Percentiles rank a stretch among this genome's conserved stretches.
Evolutionary conservation across 2,797 vertebrate species (phyloP).

Genomic region (Xiphophorus birchmanni): DNA sequence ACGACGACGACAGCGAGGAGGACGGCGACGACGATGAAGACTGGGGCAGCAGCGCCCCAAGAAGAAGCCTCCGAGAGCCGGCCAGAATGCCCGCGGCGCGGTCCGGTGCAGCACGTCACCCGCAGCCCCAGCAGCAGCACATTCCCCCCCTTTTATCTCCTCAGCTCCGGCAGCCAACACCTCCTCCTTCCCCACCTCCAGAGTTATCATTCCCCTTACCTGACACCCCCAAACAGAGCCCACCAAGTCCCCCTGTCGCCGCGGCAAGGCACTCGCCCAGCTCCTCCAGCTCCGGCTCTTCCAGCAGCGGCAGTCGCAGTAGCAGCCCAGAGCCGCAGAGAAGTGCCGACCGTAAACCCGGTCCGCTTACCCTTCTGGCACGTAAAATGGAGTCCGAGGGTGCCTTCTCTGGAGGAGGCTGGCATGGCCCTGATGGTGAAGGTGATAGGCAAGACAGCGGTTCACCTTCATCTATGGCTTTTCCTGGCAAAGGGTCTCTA

Average conservation of each 20-base stretch:
- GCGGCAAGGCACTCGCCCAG: constrained; percentile 75
- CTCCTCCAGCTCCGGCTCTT: constrained; percentile 82
- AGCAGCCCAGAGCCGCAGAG: constrained; percentile 87
- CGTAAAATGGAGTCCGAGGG: constrained; percentile 84
- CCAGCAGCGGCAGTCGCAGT: constrained; percentile 83
- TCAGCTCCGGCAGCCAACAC: constrained; percentile 79
- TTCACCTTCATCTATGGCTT: constrained; percentile 50
- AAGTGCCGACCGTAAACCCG: constrained; percentile 81
- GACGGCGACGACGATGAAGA: constrained; percentile 76
- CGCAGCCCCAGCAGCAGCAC: constrained; percentile 78
- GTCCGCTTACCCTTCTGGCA: constrained; percentile 79
- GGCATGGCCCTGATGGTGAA: constrained; percentile 69
- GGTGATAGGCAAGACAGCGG: constrained; percentile 61
- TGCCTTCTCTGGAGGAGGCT: constrained; percentile 75
- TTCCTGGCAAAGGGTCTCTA: constrained; percentile 62
- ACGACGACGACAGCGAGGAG: constrained; percentile 78
- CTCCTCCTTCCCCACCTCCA: constrained; percentile 82
- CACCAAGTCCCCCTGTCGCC: constrained; percentile 81
- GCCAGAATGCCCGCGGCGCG: constrained; percentile 65
- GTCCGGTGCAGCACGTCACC: constrained; percentile 71
- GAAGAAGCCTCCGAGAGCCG: constrained; percentile 72
- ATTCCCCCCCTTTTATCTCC: constrained; percentile 80
- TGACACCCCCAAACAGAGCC: constrained; percentile 85
- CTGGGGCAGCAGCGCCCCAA: constrained; percentile 69
- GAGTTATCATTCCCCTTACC: constrained; percentile 83